A percentile compares a stretch with the other conserved stretches of the same genome.
Evolutionary conservation across 2,888 invertebrate genomes (phyloP).

Genomic region (Ophion costatus): DNA sequence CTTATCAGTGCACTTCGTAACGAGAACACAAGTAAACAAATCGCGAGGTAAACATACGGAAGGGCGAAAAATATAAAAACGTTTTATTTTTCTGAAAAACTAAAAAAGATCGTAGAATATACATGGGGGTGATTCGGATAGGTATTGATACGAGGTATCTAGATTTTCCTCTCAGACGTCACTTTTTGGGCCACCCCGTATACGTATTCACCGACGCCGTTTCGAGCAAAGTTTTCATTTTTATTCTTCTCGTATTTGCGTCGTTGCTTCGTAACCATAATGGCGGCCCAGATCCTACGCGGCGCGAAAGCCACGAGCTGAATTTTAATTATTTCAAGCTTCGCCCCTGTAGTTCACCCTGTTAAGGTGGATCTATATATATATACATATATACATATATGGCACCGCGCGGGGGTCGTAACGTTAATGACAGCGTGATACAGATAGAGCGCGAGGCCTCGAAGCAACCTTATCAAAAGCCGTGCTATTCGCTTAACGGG

Average conservation of each 20-base stretch:
- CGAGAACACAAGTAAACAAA: too few species aligned
- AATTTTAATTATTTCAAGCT: constrained; percentile 54
- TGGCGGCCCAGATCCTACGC: constrained; percentile 18
- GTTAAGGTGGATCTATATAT: constrained; percentile 1
- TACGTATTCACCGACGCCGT: neutral
- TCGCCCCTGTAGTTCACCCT: constrained; percentile 6
- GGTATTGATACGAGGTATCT: neutral
- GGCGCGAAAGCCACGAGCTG: constrained; percentile 7
- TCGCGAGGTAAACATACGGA: too few species aligned
- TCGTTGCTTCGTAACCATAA: constrained; percentile 1
- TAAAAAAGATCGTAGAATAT: too few species aligned
- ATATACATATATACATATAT: neutral
- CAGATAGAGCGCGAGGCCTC: constrained; percentile 11
- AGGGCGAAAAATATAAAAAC: too few species aligned
- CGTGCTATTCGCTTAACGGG: constrained; percentile 6
- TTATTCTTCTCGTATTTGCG: constrained; percentile 23
- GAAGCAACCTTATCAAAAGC: constrained; percentile 21
- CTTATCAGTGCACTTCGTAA: too few species aligned
- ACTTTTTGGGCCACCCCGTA: neutral
- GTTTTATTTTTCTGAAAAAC: too few species aligned
- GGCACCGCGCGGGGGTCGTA: constrained; percentile 9
- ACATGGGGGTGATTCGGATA: neutral
- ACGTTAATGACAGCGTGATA: constrained; percentile 54
- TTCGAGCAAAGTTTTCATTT: constrained; percentile 21
- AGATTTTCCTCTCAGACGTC: neutral